Base-by-base conservation (phyloP, 2,888 invertebrate species). In the Congeria kusceri region DNA sequence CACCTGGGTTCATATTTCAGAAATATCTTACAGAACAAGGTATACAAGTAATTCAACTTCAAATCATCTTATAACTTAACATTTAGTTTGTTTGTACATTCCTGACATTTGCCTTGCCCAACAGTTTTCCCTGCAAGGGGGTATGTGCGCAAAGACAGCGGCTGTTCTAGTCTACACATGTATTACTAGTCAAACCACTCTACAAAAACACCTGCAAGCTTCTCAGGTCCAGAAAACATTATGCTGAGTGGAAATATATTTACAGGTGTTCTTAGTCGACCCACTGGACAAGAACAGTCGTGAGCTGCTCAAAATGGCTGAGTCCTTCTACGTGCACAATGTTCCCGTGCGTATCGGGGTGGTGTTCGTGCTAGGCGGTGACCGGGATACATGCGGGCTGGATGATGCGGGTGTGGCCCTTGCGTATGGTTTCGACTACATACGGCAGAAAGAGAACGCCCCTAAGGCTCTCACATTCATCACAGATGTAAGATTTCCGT, bases 311-410 rank as follows among this genome's bases (percentile, higher is more conserved):
- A 96, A 97, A 92, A 95, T 98, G 86, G 96, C 97, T 0, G 98
- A 99, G 94, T 97, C 98, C 0, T 96, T 99, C 91, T 96, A 97
- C 77, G 95, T 97, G 59, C 98, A 99, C 93, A 96, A 96, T 75
- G 98, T 98, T 5, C 99, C 99, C 0, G 91, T 95, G 69, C 92
- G 94, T 79, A 95, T 99, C 47, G 99, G 99, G 1, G 91, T 99
- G 44, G 96, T 98, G 1, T 96, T 99, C 86, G 91, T 92, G 5
- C 93, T 94, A 7, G 92, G 92, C 83, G 95, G 96, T 47, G 95
- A 95, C 4, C 95, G 95, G 58, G 94, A 94, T 1, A 91, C 95
- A 0, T 95, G 94, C 75, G 96, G 96, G 0, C 92, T 95, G n/a
- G 94, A 95, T 1, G 96, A 96, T 92, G 95, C 97, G 0, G 96